Evolutionary conservation across 2,888 invertebrate species (phyloP).

Genomic region (Tanytarsus gracilentus): DNA sequence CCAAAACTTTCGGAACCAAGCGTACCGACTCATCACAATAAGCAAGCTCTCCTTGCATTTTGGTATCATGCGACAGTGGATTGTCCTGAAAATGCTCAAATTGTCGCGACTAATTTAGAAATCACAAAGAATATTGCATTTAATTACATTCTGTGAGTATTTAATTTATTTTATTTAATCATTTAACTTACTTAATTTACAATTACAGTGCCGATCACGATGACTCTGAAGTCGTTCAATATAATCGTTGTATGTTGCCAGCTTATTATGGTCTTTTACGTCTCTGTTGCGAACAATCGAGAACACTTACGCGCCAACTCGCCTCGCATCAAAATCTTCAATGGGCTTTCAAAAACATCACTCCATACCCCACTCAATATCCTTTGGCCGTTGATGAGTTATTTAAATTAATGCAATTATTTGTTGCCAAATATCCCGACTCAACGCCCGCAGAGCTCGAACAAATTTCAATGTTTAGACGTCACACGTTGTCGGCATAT

Average conservation of each 20-base stretch:
- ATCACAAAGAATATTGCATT: slow-evolving; percentile 92
- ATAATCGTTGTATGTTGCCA: slow-evolving; percentile 88
- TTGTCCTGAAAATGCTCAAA: slow-evolving; percentile 85
- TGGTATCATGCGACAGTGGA: slow-evolving; percentile 91
- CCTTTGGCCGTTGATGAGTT: slow-evolving; percentile 84
- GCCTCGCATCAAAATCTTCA: slow-evolving; percentile 91
- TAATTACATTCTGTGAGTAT: slow-evolving; percentile 85
- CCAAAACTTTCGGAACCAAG: slow-evolving; percentile 90
- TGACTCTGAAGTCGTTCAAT: slow-evolving; percentile 89
- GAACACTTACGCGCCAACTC: slow-evolving; percentile 73
- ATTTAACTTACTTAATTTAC: slow-evolving; percentile 6
- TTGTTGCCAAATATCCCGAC: slow-evolving; percentile 76
- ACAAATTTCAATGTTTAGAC: slow-evolving; percentile 76
- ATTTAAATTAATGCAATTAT: slow-evolving; percentile 79
- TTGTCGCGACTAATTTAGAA: slow-evolving; percentile 76
- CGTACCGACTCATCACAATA: slow-evolving; percentile 90
- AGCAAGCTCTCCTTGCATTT: slow-evolving; percentile 83
- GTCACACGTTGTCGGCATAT: slow-evolving; percentile 80
- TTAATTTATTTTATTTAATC: slow-evolving; percentile 18
- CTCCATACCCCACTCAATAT: slow-evolving; percentile 91
- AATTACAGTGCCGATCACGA: slow-evolving; percentile 81
- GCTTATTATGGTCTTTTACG: slow-evolving; percentile 84
- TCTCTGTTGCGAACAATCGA: slow-evolving; percentile 82
- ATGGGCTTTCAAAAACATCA: slow-evolving; percentile 95
- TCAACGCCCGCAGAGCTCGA: slow-evolving; percentile 64